Evolutionary conservation across 2,888 invertebrate genomes (phyloP).

Genomic region (Opisthograptis luteolata): DNA sequence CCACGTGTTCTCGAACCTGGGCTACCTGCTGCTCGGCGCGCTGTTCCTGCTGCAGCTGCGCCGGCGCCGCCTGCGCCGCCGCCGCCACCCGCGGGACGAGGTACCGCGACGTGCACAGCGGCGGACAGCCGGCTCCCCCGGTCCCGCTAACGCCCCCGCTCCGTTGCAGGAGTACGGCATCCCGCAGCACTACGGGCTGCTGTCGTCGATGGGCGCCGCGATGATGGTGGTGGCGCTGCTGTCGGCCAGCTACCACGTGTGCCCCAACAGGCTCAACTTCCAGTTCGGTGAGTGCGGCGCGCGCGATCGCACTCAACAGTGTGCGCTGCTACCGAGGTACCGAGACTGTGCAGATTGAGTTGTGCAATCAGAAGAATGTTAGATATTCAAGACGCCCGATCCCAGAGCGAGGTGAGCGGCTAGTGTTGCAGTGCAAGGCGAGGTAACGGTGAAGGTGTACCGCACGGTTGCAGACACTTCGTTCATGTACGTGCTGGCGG

Average conservation of each 20-base stretch:
- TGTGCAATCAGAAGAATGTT: no score
- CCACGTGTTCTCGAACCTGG: conserved; percentile 93
- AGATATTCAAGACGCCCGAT: no score
- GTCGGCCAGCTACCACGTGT: conserved; percentile 95
- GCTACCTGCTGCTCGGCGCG: conserved; percentile 91
- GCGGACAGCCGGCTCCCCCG: no score
- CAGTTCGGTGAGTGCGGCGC: conserved; percentile 89
- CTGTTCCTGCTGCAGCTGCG: conserved; percentile 89
- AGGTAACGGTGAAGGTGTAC: no score
- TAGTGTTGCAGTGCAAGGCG: no score
- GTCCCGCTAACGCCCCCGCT: no score
- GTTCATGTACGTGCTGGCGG: no score
- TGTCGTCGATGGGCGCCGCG: conserved; percentile 93
- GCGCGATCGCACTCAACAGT: neutral
- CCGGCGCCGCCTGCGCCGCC: conserved; percentile 55
- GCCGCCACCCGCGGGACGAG: conserved; percentile 55
- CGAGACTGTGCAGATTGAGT: no score
- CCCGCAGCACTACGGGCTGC: conserved; percentile 93
- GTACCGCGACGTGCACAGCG: conserved; percentile 33
- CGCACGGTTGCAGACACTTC: no score
- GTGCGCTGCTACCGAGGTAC: no score
- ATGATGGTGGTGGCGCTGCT: conserved; percentile 95
- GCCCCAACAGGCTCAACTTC: conserved; percentile 94
- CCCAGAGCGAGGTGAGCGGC: no score
- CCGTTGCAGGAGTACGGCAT: conserved; percentile 88